Evolutionary conservation across 2,797 vertebrate species (phyloP), one percentile per base, ranked within the genome.

Genomic region (Thaleichthys pacificus): DNA sequence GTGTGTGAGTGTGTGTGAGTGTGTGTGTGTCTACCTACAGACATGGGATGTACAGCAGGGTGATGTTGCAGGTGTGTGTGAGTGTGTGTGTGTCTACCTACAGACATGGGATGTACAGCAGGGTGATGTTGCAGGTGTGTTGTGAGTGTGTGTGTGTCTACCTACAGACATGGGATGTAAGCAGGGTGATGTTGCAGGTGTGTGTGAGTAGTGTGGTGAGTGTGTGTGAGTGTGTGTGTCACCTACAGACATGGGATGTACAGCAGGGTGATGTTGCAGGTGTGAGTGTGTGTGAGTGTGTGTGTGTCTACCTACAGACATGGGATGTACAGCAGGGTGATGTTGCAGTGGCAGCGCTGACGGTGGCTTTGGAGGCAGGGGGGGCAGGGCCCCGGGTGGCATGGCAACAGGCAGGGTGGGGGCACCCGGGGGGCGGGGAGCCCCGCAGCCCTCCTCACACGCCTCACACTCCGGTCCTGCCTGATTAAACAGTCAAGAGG

Each of bases 321-420:
- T 77, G 94, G 93, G 61, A 95, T 91, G 80, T 93, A 95, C 0
- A 96, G 87, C 51, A 81, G 79, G 73, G 87, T 91, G 12, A 96
- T 93, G 81, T 89, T 95, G 89, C 95, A 96, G 84, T 96, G 94
- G 84, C 95, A 96, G 78, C 95, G 94, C 61, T 93, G 91, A 77
- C 93, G 92, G 71, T 94, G 82, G 93, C 95, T 95, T 77, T 95
- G 94, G 63, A 88, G 81, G 86, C 95, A 96, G 0, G 92, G 73
- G 2, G 93, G 93, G 68, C 95, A 96, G 65, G 87, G 82, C 38
- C 88, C 93, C 51, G 87, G 89, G 68, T 96, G 95, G 86, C 95
- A 96, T 0, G 92, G 93, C 70, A 94, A 79, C 72, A 84, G 78
- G 77, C 95, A 96, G 84, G 87, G 66, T 96, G 95, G 74, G 93